Evolutionary conservation across 2,888 invertebrate genomes (phyloP).

Genomic region (Tachina grossa): DNA sequence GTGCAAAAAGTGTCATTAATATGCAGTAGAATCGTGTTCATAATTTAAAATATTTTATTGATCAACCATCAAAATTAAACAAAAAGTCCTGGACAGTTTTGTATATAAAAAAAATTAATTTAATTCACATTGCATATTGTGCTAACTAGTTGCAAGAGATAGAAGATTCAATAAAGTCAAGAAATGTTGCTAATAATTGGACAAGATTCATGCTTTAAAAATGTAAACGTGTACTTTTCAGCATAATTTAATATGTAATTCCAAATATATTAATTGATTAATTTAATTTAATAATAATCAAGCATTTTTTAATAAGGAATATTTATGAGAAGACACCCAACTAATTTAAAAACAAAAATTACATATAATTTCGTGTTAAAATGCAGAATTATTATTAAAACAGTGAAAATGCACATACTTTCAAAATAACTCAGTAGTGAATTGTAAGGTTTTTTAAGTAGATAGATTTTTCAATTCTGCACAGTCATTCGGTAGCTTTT

Average conservation of each 20-base stretch:
- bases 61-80: slow-evolving; percentile 41
- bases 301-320: neutral
- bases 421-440: no score
- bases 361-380: no score
- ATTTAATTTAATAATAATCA: neutral
- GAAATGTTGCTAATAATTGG: slow-evolving; percentile 44
- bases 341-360: neutral
- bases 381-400: no score
- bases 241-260: slow-evolving; percentile 1
- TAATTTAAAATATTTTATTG: slow-evolving; percentile 68
- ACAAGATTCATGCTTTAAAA: slow-evolving; percentile 29
- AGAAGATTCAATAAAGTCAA: slow-evolving; percentile 32
- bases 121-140: slow-evolving; percentile 18
- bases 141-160: neutral
- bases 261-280: neutral
- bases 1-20: slow-evolving; percentile 68
- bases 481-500: no score
- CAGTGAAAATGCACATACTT: no score
- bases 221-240: neutral
- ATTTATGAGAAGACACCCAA: neutral
- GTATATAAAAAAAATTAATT: slow-evolving; percentile 40
- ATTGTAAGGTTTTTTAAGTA: no score
- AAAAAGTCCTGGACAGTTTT: neutral
- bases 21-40: slow-evolving; percentile 60
- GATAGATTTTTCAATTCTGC: no score